phyloP scores from a whole-genome alignment of 2,113 vertebrate genomes.

The Caracal caracal region DNA sequence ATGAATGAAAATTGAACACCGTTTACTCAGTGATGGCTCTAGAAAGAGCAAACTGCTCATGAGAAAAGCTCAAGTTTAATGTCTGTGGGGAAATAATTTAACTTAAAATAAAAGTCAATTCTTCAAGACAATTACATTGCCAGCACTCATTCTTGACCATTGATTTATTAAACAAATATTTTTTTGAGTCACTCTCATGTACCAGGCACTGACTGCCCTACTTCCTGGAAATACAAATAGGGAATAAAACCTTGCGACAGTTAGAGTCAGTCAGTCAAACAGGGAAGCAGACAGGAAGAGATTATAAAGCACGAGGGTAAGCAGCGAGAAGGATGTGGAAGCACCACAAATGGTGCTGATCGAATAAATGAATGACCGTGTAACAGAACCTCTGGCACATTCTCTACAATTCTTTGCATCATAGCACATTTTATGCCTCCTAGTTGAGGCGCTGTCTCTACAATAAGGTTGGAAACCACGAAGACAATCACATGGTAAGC shows the following conservation, averaged over 20 bases:
- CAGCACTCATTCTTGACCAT: neutral
- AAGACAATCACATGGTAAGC: constrained; percentile 73
- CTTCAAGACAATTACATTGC: constrained; percentile 25
- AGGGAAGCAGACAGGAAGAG: neutral
- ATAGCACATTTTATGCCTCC: constrained; percentile 45
- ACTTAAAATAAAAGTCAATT: constrained; percentile 41
- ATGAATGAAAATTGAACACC: constrained; percentile 42
- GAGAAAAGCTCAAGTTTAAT: neutral
- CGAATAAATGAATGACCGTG: neutral
- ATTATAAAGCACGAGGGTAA: neutral
- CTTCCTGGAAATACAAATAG: neutral
- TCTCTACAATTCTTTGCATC: constrained; percentile 25
- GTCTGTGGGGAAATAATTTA: constrained; percentile 41
- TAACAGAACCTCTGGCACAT: neutral
- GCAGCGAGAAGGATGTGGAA: neutral
- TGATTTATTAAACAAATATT: constrained; percentile 25
- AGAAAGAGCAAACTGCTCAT: neutral
- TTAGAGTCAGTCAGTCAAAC: neutral
- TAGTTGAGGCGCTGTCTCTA: constrained; percentile 37
- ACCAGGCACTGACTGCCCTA: neutral
- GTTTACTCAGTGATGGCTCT: constrained; percentile 20
- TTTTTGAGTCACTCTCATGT: constrained; percentile 6
- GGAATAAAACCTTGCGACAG: neutral
- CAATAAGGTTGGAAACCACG: constrained; percentile 69
- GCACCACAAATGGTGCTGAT: neutral